Conservation (phyloP, 2,888 invertebrate genomes). For the Zelleria hepariella region DNA sequence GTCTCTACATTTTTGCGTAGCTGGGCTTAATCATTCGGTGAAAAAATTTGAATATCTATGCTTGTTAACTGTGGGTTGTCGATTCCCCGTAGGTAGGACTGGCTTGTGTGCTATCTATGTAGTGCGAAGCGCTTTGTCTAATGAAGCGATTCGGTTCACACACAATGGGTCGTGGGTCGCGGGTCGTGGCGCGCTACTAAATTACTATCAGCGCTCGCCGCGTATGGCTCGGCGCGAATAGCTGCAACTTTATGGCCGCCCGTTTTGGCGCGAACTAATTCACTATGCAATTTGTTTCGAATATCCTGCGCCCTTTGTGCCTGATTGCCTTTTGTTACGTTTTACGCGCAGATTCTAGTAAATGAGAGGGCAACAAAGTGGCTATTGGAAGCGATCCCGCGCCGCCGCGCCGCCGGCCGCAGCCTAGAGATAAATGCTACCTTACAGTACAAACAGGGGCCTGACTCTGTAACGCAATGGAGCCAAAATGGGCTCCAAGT, state of each 20-base stretch:
- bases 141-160: slow-evolving; percentile 11
- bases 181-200: slow-evolving; percentile 10
- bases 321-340: slow-evolving; percentile 1
- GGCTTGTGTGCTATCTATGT: too few relatives aligned
- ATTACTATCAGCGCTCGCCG: background rate
- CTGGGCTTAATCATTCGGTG: too few relatives aligned
- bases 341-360: background rate
- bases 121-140: slow-evolving; percentile 9
- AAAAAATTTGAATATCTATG: too few relatives aligned
- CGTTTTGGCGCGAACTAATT: slow-evolving; percentile 19
- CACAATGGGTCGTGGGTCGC: slow-evolving; percentile 8
- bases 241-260: slow-evolving; percentile 13
- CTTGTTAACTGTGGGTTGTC: too few relatives aligned
- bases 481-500: too few relatives aligned
- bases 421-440: background rate
- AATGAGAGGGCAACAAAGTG: background rate
- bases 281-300: slow-evolving; percentile 18
- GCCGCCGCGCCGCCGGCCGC: background rate
- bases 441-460: background rate
- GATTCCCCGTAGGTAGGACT: too few relatives aligned
- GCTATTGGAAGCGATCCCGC: background rate
- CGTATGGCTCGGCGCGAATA: background rate
- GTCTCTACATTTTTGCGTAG: too few relatives aligned
- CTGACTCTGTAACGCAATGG: too few relatives aligned
- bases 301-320: slow-evolving; percentile 11